Conservation (phyloP, 2,797 vertebrate species). For the Pelochelys cantorii region DNA sequence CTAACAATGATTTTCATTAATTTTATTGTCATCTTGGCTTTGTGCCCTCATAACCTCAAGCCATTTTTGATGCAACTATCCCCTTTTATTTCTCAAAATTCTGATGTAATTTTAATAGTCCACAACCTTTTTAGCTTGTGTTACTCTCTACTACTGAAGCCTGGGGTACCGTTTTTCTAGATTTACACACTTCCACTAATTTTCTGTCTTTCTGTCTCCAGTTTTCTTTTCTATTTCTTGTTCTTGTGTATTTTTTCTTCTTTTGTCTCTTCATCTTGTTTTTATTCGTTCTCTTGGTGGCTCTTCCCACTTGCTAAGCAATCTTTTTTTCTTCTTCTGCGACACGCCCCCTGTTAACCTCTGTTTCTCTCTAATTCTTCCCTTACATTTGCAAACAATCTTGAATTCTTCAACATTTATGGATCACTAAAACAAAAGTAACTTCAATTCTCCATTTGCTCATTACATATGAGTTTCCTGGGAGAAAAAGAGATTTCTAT, state of each 20-base stretch:
- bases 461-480: background rate
- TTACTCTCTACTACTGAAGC: no score
- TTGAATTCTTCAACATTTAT: background rate
- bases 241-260: rapidly evolving
- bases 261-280: rapidly evolving
- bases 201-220: background rate
- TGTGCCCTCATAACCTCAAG: no score
- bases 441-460: background rate
- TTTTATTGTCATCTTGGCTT: background rate
- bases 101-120: no score
- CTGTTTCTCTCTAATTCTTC: background rate
- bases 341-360: background rate
- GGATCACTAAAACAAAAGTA: rapidly evolving
- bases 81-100: no score
- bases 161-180: background rate
- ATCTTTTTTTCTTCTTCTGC: background rate
- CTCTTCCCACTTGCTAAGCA: background rate
- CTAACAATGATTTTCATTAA: background rate
- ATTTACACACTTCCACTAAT: background rate
- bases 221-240: rapidly evolving
- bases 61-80: no score
- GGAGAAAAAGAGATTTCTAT: rapidly evolving
- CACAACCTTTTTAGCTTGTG: no score
- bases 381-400: background rate
- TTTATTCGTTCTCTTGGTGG: background rate